Evolutionary conservation across 2,797 vertebrate species (phyloP).

Genomic region (Luscinia megarhynchos): DNA sequence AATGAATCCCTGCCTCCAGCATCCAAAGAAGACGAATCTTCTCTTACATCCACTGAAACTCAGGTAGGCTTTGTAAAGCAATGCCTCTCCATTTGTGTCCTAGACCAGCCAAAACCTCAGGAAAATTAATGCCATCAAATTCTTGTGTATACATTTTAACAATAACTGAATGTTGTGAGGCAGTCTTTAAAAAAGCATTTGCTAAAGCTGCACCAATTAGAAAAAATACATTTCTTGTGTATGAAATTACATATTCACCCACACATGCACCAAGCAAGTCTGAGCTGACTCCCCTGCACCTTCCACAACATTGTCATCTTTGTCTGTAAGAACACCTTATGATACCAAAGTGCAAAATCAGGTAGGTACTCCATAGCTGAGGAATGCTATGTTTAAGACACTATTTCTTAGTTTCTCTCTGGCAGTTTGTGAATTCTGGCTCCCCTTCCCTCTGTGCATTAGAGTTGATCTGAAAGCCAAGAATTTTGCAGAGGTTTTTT

Average conservation of each 20-base stretch:
- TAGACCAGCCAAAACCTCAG: not conserved
- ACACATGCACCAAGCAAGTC: not conserved
- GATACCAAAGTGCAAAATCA: not conserved
- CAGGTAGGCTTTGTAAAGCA: constrained; percentile 75
- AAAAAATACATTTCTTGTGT: not conserved
- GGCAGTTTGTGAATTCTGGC: not conserved
- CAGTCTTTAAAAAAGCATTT: not conserved
- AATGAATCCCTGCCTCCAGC: constrained; percentile 84
- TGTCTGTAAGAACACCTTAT: not conserved
- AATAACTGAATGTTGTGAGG: not conserved
- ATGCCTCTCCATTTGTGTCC: not conserved
- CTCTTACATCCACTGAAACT: constrained; percentile 85
- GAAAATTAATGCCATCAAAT: not conserved
- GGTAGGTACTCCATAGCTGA: not conserved
- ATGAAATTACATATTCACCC: not conserved
- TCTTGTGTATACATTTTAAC: not conserved
- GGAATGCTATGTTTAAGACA: not conserved
- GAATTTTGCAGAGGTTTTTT: not conserved
- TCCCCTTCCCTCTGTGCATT: not conserved
- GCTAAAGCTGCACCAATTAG: not conserved
- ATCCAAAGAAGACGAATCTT: constrained; percentile 86
- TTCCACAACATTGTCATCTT: accelerated
- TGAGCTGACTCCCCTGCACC: accelerated
- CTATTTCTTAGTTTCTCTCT: not conserved
- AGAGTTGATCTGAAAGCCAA: not conserved